Percentiles rank a stretch among this genome's conserved stretches.
Conservation (phyloP, 2,113 vertebrate species). For the Hyaena hyaena region DNA sequence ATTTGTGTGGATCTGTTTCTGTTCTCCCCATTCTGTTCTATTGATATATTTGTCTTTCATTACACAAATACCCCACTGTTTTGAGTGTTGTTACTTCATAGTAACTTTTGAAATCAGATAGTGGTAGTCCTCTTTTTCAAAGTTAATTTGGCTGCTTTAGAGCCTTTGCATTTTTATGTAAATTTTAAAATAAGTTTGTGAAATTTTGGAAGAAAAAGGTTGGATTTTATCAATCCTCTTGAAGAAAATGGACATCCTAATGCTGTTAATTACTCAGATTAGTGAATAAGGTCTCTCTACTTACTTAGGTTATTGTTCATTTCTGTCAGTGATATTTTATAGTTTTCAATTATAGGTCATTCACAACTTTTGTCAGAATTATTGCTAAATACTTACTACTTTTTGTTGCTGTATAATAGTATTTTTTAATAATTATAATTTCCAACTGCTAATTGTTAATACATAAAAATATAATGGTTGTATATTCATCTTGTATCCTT, state of each 20-base stretch:
- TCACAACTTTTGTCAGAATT: background rate
- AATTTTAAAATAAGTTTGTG: background rate
- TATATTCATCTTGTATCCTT: background rate
- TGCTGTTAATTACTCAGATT: background rate
- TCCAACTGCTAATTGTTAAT: background rate
- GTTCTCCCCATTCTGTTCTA: background rate
- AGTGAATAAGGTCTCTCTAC: background rate
- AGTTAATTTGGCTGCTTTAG: background rate
- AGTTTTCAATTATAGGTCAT: background rate
- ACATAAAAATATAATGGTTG: background rate
- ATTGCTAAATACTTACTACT: background rate
- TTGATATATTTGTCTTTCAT: background rate
- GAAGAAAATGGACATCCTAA: background rate
- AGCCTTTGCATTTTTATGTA: background rate
- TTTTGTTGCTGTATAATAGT: background rate
- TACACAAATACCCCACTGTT: background rate
- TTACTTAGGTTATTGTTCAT: background rate
- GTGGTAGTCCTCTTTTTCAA: background rate
- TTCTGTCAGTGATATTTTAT: background rate
- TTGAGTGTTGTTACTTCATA: background rate
- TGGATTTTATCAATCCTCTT: background rate
- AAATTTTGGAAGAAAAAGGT: background rate
- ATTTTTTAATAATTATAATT: background rate
- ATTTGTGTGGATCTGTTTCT: background rate
- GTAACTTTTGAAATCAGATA: background rate